Conservation (phyloP, 2,113 vertebrate species). For the Steatornis caripensis region DNA sequence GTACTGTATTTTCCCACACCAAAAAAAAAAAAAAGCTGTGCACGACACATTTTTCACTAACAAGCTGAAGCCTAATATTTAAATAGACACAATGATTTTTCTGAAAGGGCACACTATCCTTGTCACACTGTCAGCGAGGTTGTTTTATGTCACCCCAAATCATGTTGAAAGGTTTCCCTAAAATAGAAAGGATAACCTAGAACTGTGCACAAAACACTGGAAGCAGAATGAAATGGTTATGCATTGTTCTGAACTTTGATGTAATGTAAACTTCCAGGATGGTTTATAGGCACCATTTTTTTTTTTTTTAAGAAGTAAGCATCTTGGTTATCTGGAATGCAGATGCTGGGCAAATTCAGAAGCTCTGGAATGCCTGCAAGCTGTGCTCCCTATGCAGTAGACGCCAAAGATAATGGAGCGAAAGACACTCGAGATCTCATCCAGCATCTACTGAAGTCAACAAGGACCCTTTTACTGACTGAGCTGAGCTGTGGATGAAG, state of each 20-base stretch:
- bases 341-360: slow-evolving; percentile 64
- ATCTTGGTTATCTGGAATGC: slow-evolving; percentile 62
- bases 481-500: neutral
- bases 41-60: slow-evolving; percentile 49
- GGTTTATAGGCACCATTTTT: slow-evolving; percentile 27
- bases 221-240: slow-evolving; percentile 45
- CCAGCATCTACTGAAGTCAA: neutral
- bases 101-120: neutral
- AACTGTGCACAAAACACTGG: slow-evolving; percentile 18
- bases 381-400: slow-evolving; percentile 54
- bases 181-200: slow-evolving; percentile 46
- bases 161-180: slow-evolving; percentile 41
- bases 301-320: neutral
- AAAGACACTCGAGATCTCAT: neutral
- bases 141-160: slow-evolving; percentile 47
- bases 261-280: slow-evolving; percentile 44
- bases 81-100: slow-evolving; percentile 61
- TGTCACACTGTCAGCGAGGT: slow-evolving; percentile 24
- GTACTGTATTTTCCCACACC: slow-evolving; percentile 68
- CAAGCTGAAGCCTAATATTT: slow-evolving; percentile 66
- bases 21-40: neutral
- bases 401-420: slow-evolving; percentile 46
- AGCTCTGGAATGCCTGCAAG: slow-evolving; percentile 53
- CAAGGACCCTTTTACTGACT: neutral
- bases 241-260: slow-evolving; percentile 42